These are phyloP conservation scores for Formica selysi DNA, from an alignment of 1,140 invertebrate genomes.

Conservation along the genomic window DNA sequence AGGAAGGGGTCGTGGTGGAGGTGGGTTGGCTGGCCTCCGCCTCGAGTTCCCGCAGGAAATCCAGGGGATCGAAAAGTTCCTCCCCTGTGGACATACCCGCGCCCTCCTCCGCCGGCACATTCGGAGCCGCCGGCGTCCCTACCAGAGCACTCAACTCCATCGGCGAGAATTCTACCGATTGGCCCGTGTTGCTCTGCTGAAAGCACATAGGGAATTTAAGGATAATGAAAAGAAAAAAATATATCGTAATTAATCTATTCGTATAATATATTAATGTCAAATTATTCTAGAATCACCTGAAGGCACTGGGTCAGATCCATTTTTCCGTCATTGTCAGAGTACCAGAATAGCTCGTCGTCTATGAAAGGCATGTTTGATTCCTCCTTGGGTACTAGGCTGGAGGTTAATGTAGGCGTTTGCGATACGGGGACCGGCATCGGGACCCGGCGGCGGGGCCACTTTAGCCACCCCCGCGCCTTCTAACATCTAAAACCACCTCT, in stretches of 20 bases:
- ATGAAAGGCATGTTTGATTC: slow-evolving; percentile 95
- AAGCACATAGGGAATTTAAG: slow-evolving; percentile 16
- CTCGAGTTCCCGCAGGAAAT: slow-evolving; percentile 85
- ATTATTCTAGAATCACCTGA: slow-evolving; percentile 88
- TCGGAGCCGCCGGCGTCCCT: slow-evolving; percentile 80
- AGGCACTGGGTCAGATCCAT: slow-evolving; percentile 96
- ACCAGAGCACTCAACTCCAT: slow-evolving; percentile 84
- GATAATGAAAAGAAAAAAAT: neutral
- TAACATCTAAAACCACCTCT: slow-evolving; percentile 85
- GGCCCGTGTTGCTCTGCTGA: slow-evolving; percentile 83
- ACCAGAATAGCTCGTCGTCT: slow-evolving; percentile 96
- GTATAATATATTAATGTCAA: neutral
- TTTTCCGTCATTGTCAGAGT: slow-evolving; percentile 96
- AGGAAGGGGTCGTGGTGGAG: slow-evolving; percentile 84
- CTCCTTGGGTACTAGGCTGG: slow-evolving; percentile 85
- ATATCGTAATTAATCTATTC: no score
- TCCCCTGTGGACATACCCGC: slow-evolving; percentile 79
- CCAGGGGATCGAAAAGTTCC: slow-evolving; percentile 84
- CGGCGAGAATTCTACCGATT: slow-evolving; percentile 84
- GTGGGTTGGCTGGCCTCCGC: slow-evolving; percentile 84
- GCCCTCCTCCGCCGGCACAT: slow-evolving; percentile 76
- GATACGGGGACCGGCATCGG: slow-evolving; percentile 86
- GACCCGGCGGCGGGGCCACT: slow-evolving; percentile 86
- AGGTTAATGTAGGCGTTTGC: slow-evolving; percentile 84
- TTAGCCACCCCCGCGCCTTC: slow-evolving; percentile 85